Evolutionary conservation across 2,113 vertebrate genomes (phyloP), one percentile per base, ranked within the genome.

Genomic region (Cololabis saira): DNA sequence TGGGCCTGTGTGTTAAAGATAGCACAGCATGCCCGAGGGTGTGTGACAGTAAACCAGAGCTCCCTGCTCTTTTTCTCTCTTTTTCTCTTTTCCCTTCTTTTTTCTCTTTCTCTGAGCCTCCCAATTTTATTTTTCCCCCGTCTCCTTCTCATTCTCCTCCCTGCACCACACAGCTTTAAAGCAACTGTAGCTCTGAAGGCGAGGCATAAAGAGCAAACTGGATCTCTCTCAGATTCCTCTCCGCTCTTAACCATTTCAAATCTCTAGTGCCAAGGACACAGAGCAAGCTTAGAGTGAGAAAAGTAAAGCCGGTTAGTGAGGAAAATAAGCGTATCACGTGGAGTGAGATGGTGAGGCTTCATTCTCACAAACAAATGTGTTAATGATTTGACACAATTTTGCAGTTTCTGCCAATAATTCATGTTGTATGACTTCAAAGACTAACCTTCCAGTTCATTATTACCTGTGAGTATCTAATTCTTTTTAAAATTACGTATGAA

Each of bases 1-100:
- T 82, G 71, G 87, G 85, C 75, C 87, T 84, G 87, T 76, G 82
- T 78, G 83, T 83, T 90, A 87, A 86, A 87, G 86, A 89, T 87
- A 88, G 86, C 82, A 74, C 80, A 80, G 67, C 61, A 80, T 59
- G 88, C 88, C 84, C 77, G 74, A 83, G 83, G 86, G 85, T 80
- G 88, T 74, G 87, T 81, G 86, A 86, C 84, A 83, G 81, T 75
- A 79, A 81, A 82, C 76, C 74, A 82, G 70, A 74, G 62, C 86
- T 79, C 80, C 83, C 75, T 81, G 63, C 65, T 70, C 79, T 70
- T 66, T 67, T 71, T 74, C 63, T 75, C 82, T 67, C 74, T 81
- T 71, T 37, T n/a, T 67, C 63, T 66, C 74, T 59, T 55, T 21
- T 58, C 45, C 37, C 11, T 33, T 54, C 17, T 67, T 37, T n/a